Evolutionary conservation across 1,140 invertebrate species (phyloP).

Genomic region (Zaprionus gabonicus): DNA sequence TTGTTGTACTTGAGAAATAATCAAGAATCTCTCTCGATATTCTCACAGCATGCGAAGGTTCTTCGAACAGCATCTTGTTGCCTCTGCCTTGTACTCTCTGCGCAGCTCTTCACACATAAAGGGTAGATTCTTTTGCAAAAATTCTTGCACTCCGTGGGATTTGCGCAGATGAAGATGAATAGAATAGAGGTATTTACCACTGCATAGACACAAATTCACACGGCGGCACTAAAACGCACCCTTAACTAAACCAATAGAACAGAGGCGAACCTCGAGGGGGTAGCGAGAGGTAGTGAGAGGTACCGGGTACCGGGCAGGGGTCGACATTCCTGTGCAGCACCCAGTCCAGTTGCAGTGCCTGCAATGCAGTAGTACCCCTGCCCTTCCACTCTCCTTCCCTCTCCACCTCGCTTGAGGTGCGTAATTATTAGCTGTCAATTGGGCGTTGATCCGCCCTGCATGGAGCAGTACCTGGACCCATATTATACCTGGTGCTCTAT

Average conservation of each 20-base stretch:
- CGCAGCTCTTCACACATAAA: constrained; percentile 13
- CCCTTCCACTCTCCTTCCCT: neutral
- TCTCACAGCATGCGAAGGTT: constrained; percentile 24
- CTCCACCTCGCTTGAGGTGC: constrained; percentile 16
- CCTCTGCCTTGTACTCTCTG: too few species aligned
- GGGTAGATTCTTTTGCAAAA: constrained; percentile 43
- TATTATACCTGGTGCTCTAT: constrained; percentile 25
- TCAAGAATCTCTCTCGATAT: neutral
- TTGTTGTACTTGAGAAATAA: neutral
- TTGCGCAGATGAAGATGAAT: constrained; percentile 12
- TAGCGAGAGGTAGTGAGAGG: neutral
- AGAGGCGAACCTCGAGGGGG: neutral
- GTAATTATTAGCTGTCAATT: constrained; percentile 80
- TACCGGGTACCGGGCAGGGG: neutral
- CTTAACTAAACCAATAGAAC: constrained; percentile 33
- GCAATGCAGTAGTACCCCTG: constrained; percentile 21
- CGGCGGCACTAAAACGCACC: constrained; percentile 57
- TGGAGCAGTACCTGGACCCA: constrained; percentile 35
- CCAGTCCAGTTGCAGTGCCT: constrained; percentile 65
- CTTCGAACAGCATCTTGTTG: neutral
- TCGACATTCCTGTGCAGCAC: constrained; percentile 62
- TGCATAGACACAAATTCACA: constrained; percentile 63
- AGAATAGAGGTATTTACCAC: neutral
- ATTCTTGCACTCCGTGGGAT: constrained; percentile 51
- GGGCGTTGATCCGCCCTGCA: constrained; percentile 69